Conservation (phyloP, 2,113 vertebrate species). For the Spermophilus dauricus region DNA sequence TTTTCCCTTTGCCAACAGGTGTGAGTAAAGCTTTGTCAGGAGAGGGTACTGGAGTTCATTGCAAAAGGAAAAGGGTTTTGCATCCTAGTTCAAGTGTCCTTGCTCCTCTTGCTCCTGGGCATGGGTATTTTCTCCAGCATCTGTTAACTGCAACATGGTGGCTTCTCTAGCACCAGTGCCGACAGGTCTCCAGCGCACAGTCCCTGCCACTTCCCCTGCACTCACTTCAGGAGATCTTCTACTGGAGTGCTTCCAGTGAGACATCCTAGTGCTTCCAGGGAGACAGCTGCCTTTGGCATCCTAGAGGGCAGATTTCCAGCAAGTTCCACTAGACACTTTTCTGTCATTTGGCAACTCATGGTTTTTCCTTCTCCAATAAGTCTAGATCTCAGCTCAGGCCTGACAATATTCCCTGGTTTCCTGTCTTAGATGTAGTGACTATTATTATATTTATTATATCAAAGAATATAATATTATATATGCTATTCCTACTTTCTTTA, state of each 20-base stretch:
- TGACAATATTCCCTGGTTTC: not conserved
- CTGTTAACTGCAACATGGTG: not conserved
- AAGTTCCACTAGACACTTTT: not conserved
- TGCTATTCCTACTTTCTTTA: not conserved
- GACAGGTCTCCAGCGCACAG: accelerated
- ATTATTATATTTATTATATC: too few relatives aligned
- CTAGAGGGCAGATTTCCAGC: not conserved
- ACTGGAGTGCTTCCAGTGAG: not conserved
- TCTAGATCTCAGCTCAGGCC: not conserved
- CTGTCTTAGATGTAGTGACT: not conserved
- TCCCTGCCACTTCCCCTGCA: not conserved
- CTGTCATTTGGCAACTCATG: not conserved
- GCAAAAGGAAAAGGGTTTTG: not conserved
- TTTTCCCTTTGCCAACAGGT: not conserved
- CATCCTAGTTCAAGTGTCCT: not conserved
- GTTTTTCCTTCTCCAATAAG: not conserved
- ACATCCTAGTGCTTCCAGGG: not conserved
- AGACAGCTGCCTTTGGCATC: not conserved
- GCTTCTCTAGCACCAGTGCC: not conserved
- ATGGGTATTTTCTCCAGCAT: not conserved
- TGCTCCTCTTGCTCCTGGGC: not conserved
- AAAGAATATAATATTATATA: too few relatives aligned
- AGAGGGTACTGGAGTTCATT: accelerated
- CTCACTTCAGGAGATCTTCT: too few relatives aligned
- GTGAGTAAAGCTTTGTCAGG: not conserved